These are phyloP conservation scores for Smittia aterrima DNA, from an alignment of 2,888 invertebrate genomes.

Conservation along the genomic window DNA sequence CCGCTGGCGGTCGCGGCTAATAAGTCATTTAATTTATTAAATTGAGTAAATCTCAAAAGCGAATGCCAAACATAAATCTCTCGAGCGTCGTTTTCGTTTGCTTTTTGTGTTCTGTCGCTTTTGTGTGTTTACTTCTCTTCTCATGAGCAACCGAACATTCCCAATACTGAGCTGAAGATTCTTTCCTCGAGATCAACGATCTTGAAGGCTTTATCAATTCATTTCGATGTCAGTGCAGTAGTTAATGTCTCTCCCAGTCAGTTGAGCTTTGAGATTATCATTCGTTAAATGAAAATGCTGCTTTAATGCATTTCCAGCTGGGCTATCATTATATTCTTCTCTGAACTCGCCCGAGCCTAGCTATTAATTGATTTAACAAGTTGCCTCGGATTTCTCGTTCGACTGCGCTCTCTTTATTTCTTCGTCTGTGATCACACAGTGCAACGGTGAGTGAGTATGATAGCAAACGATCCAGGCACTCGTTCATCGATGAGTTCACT, in stretches of 20 bases:
- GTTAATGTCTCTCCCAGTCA: background rate
- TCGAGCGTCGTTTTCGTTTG: background rate
- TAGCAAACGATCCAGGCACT: background rate
- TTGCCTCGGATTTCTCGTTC: background rate
- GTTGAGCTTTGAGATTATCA: background rate
- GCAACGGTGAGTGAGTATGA: background rate
- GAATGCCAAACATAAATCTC: conserved; percentile 28
- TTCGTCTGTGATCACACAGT: background rate
- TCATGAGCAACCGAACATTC: background rate
- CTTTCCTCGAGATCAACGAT: conserved; percentile 6
- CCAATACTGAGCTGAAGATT: background rate
- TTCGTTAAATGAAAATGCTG: background rate
- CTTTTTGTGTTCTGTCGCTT: too few relatives aligned
- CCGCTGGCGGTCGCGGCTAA: conserved; percentile 20
- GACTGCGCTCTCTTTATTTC: background rate
- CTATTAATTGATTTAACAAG: conserved; percentile 36
- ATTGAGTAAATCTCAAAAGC: conserved; percentile 18
- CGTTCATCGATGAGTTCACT: background rate
- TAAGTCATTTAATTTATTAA: conserved; percentile 36
- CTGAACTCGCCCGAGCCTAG: background rate
- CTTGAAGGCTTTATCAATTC: background rate
- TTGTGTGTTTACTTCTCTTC: too few relatives aligned
- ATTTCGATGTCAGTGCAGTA: background rate
- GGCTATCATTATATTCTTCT: conserved; percentile 1
- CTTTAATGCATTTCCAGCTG: background rate